phyloP scores from a whole-genome alignment of 2,113 vertebrate genomes.

The Oceanodroma tethys region DNA sequence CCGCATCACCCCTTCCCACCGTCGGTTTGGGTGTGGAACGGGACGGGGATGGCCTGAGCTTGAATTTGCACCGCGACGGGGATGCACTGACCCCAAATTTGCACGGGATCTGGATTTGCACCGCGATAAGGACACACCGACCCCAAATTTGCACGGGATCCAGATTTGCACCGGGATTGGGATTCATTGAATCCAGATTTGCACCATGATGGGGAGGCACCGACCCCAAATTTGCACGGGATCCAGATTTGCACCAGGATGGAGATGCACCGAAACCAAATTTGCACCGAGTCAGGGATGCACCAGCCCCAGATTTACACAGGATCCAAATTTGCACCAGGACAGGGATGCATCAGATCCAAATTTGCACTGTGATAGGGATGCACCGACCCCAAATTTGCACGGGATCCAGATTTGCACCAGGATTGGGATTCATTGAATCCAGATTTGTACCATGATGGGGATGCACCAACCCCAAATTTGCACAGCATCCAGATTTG shows the following conservation, averaged over 20 bases:
- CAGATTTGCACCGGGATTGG: accelerated
- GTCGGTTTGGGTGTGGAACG: not conserved
- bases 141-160: no score
- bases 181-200: no score
- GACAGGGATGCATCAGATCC: not conserved
- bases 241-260: not conserved
- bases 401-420: not conserved
- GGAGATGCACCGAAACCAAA: no score
- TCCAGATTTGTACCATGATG: no score
- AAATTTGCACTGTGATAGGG: not conserved
- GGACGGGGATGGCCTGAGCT: not conserved
- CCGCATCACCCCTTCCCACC: not conserved
- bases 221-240: not conserved
- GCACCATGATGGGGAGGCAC: not conserved
- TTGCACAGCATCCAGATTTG: not conserved
- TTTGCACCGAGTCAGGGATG: not conserved
- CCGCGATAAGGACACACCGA: accelerated
- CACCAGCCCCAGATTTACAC: not conserved
- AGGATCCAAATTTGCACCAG: no score
- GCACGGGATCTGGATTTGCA: not conserved
- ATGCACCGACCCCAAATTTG: not conserved
- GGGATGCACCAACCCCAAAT: no score
- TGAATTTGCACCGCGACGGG: not conserved
- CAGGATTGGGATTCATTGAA: no score
- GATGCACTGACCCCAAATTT: not conserved